Conservation (phyloP, 2,797 vertebrate species). For the Urophycis tenuis region DNA sequence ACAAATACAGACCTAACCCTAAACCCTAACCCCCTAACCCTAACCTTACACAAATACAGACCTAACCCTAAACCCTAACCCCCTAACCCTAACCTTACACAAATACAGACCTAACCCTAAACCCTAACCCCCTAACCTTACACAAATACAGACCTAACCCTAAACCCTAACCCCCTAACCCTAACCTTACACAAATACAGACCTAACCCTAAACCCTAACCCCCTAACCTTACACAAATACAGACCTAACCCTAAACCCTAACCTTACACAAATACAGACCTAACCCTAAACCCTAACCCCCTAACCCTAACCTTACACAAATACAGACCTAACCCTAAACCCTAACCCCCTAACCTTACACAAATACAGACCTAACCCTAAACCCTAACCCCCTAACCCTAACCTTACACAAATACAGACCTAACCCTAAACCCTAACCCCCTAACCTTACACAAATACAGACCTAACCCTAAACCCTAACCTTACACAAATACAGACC, state of each 20-base stretch:
- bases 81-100: constrained; percentile 31
- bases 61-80: background rate
- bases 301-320: constrained; percentile 30
- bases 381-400: background rate
- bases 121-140: constrained; percentile 24
- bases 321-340: no score
- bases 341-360: constrained; percentile 25
- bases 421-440: background rate
- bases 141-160: no score
- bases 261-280: constrained; percentile 32
- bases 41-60: constrained; percentile 36
- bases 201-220: background rate
- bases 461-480: no score
- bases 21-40: background rate
- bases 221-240: constrained; percentile 28
- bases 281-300: background rate
- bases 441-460: constrained; percentile 29
- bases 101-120: no score
- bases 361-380: no score
- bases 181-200: constrained; percentile 36
- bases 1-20: no score
- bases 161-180: background rate
- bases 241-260: no score
- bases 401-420: constrained; percentile 36
- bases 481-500: constrained; percentile 33